phyloP scores from a whole-genome alignment of 2,888 invertebrate genomes.

The Biston betularia region DNA sequence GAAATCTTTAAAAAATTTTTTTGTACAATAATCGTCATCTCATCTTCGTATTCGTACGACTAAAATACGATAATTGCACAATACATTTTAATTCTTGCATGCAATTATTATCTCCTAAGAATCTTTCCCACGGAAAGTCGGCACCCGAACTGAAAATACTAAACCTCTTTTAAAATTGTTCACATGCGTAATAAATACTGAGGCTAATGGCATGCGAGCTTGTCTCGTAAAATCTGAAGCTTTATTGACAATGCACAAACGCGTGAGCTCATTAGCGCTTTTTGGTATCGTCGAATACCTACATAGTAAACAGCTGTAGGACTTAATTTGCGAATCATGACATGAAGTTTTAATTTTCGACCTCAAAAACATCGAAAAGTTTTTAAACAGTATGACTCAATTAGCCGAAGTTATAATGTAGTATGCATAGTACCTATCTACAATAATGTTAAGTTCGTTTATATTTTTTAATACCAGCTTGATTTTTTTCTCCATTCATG shows the following conservation, averaged over 20 bases:
- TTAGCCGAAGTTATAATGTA: constrained; percentile 11
- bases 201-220: background rate
- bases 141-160: background rate
- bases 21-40: too few species aligned
- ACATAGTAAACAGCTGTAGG: background rate
- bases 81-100: background rate
- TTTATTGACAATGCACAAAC: constrained; percentile 7
- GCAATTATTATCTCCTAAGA: background rate
- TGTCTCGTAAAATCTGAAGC: constrained; percentile 11
- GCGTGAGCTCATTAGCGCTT: constrained; percentile 18
- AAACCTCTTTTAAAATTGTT: constrained; percentile 5
- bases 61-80: too few species aligned
- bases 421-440: background rate
- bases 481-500: constrained; percentile 53
- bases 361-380: constrained; percentile 13
- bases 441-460: constrained; percentile 43
- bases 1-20: too few species aligned
- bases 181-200: background rate
- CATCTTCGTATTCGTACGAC: too few species aligned
- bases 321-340: constrained; percentile 7
- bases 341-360: constrained; percentile 8
- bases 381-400: constrained; percentile 10
- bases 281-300: background rate
- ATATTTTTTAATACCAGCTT: constrained; percentile 53
- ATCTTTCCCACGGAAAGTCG: background rate